Conservation (phyloP, 2,888 invertebrate species). For the Erebia aethiops region DNA sequence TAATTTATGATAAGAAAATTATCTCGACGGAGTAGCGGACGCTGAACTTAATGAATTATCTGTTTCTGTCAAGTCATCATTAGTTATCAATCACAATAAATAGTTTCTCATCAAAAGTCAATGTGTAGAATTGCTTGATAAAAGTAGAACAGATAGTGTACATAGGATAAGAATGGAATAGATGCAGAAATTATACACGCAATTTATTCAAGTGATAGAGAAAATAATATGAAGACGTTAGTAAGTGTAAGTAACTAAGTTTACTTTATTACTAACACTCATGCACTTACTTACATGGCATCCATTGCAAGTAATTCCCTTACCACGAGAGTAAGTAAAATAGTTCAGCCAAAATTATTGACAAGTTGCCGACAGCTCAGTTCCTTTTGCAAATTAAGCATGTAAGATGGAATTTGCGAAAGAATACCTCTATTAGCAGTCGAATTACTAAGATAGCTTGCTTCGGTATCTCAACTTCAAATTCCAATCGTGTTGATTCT, state of each 20-base stretch:
- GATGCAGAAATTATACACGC: no score
- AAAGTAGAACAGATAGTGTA: not conserved
- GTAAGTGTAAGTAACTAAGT: no score
- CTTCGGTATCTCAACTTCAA: constrained; percentile 51
- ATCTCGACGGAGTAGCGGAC: constrained; percentile 2
- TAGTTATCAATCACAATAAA: constrained; percentile 6
- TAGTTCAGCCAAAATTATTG: not conserved
- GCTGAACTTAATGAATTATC: constrained; percentile 11
- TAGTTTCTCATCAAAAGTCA: not conserved
- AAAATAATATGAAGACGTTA: no score
- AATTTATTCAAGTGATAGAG: no score
- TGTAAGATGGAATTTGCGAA: constrained; percentile 13
- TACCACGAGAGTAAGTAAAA: not conserved
- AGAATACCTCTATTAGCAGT: constrained; percentile 39
- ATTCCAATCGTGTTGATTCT: constrained; percentile 74
- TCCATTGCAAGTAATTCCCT: no score
- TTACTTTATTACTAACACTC: no score
- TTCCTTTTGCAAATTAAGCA: constrained; percentile 14
- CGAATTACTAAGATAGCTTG: constrained; percentile 44
- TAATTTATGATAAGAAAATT: constrained; percentile 8
- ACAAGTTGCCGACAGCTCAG: not conserved
- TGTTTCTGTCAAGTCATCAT: constrained; percentile 8
- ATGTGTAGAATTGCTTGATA: not conserved
- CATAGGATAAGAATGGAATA: no score
- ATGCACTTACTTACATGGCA: no score